Percentiles rank a stretch among this genome's conserved stretches.
Evolutionary conservation across 2,888 invertebrate genomes (phyloP).

Genomic region (Scotopteryx bipunctaria): DNA sequence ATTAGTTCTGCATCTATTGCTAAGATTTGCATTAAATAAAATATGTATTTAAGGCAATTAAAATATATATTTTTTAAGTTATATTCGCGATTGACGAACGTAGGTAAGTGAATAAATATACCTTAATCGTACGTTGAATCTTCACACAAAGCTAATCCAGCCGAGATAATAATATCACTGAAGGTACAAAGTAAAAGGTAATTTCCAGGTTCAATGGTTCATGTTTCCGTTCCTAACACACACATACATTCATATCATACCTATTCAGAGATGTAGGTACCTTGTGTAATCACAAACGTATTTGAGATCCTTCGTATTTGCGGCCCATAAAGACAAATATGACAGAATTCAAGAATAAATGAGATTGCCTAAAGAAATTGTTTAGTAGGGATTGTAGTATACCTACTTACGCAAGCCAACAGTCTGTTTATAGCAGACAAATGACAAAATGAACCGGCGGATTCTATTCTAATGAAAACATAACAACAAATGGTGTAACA

Average conservation of each 20-base stretch:
- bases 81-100: neutral
- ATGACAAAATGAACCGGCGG: too few species aligned
- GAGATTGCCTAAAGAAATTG: conserved; percentile 9
- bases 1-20: too few species aligned
- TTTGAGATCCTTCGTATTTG: conserved; percentile 11
- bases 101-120: neutral
- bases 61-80: too few species aligned
- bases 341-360: conserved; percentile 2
- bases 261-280: too few species aligned
- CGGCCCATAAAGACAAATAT: conserved; percentile 3
- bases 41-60: too few species aligned
- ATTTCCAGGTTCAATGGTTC: conserved; percentile 30
- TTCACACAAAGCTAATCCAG: conserved; percentile 12
- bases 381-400: too few species aligned
- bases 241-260: too few species aligned
- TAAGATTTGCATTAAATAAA: too few species aligned
- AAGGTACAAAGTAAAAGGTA: conserved; percentile 25
- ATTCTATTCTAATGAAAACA: too few species aligned
- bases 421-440: too few species aligned
- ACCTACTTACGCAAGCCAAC: too few species aligned
- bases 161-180: conserved; percentile 20
- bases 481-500: too few species aligned
- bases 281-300: conserved; percentile 15
- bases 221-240: conserved; percentile 28
- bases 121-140: neutral